These are phyloP conservation scores for Drosophila sucinea DNA, from an alignment of 1,140 invertebrate genomes.

Conservation along the genomic window DNA sequence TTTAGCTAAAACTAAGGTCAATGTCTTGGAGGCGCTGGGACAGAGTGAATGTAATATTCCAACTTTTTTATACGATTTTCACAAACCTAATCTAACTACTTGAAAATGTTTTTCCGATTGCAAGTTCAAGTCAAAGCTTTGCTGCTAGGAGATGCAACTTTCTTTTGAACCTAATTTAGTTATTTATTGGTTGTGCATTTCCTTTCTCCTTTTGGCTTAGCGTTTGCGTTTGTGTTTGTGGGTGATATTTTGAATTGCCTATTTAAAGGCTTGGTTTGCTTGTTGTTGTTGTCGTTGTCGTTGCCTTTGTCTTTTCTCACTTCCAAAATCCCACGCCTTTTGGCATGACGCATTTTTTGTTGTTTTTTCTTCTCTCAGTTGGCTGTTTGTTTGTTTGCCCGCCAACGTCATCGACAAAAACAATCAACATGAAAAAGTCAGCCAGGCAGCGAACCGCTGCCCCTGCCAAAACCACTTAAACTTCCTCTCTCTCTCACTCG, in stretches of 20 bases:
- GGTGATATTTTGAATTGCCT: not conserved
- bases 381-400: slow-evolving; percentile 22
- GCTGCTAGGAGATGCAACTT: no score
- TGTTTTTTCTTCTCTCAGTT: not conserved
- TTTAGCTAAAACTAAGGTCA: no score
- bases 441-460: slow-evolving; percentile 31
- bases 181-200: not conserved
- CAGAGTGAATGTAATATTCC: no score
- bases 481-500: not conserved
- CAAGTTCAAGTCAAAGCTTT: no score
- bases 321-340: slow-evolving; percentile 45
- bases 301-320: not conserved
- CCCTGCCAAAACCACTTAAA: slow-evolving; percentile 15
- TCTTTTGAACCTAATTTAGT: not conserved
- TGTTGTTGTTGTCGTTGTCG: no score
- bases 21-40: no score
- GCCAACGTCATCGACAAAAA: slow-evolving; percentile 29
- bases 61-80: no score
- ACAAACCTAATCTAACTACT: no score
- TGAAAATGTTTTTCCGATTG: no score
- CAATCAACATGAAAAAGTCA: not conserved
- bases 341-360: slow-evolving; percentile 40
- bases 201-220: not conserved
- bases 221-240: not conserved
- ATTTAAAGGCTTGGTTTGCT: slow-evolving; percentile 29